Evolutionary conservation across 2,888 invertebrate species (phyloP).

Genomic region (Embidobia sp.): DNA sequence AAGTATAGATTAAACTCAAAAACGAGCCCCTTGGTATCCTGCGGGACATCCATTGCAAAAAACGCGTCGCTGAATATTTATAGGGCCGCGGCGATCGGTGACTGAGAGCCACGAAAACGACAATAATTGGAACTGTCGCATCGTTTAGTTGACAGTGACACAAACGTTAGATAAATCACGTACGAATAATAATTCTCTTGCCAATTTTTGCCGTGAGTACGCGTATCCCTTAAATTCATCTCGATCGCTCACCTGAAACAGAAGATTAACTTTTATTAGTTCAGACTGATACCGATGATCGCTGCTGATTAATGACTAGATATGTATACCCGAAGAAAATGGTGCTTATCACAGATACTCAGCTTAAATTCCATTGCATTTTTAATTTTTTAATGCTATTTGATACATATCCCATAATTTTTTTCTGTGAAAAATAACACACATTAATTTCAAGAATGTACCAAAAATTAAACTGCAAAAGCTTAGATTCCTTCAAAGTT

Average conservation of each 20-base stretch:
- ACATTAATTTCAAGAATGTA: too few relatives aligned
- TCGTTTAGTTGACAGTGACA: conserved; percentile 45
- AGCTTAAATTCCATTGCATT: too few relatives aligned
- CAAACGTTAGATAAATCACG: conserved; percentile 55
- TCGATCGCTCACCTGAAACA: conserved; percentile 49
- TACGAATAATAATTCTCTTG: conserved; percentile 51
- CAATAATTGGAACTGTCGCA: conserved; percentile 62
- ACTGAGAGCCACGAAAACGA: conserved; percentile 47
- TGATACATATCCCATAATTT: too few relatives aligned
- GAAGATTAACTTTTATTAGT: conserved; percentile 42
- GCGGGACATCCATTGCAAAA: conserved; percentile 41
- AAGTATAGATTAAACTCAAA: conserved; percentile 33
- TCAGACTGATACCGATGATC: conserved; percentile 1
- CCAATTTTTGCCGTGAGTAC: conserved; percentile 32
- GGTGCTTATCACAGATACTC: too few relatives aligned
- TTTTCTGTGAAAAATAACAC: too few relatives aligned
- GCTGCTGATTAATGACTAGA: conserved; percentile 2
- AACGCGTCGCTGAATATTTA: conserved; percentile 42
- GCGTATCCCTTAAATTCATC: conserved; percentile 23
- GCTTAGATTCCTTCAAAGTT: too few relatives aligned
- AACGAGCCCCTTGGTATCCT: conserved; percentile 18
- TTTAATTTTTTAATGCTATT: too few relatives aligned
- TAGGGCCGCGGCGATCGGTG: conserved; percentile 17
- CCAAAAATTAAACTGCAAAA: too few relatives aligned
- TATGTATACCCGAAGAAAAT: too few relatives aligned